These are phyloP conservation scores for Poicephalus meyeri DNA, from an alignment of 2,113 vertebrate species.

Conservation along the genomic window DNA sequence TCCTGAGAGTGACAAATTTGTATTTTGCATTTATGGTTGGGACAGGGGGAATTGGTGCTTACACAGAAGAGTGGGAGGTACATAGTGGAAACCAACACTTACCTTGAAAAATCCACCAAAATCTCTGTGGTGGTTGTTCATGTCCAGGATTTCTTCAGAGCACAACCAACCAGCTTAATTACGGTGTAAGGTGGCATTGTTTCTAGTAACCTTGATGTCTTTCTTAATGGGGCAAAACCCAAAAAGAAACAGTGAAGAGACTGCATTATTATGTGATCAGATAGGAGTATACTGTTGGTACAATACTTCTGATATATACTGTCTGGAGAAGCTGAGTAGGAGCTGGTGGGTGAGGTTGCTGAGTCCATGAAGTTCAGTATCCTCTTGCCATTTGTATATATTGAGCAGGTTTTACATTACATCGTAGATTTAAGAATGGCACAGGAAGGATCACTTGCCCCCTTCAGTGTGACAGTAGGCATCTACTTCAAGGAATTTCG, in stretches of 20 bases:
- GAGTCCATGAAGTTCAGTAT: not conserved
- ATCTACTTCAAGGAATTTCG: not conserved
- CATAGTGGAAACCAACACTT: not conserved
- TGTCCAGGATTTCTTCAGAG: not conserved
- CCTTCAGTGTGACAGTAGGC: not conserved
- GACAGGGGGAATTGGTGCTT: not conserved
- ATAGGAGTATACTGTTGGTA: not conserved
- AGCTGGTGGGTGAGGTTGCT: not conserved
- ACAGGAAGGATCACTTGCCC: not conserved
- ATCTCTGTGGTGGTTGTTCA: not conserved
- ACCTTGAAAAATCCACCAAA: not conserved
- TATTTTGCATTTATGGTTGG: not conserved
- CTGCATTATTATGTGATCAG: not conserved
- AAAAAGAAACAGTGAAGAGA: not conserved
- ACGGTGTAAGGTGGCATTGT: not conserved
- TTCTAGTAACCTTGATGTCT: not conserved
- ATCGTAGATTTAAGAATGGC: not conserved
- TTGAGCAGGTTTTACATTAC: not conserved
- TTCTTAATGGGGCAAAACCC: not conserved
- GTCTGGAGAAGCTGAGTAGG: not conserved
- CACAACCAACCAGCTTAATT: not conserved
- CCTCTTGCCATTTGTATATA: not conserved
- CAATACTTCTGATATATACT: not conserved
- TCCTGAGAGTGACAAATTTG: not conserved
- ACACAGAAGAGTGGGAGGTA: not conserved